Evolutionary conservation across 1,140 invertebrate species (phyloP).

Genomic region (Sitobion miscanthi): DNA sequence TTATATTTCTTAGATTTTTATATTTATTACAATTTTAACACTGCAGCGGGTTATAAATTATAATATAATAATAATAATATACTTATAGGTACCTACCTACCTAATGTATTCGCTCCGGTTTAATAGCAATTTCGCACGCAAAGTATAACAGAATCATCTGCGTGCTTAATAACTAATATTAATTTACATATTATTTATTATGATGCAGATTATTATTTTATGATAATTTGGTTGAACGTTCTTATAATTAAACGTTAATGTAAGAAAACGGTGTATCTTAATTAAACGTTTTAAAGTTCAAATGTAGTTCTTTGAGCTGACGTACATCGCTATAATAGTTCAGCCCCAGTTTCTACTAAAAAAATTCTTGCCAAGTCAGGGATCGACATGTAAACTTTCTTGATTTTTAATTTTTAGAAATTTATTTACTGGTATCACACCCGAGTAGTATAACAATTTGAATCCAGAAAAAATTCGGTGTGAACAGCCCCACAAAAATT

Average conservation of each 20-base stretch:
- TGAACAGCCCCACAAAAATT: no score
- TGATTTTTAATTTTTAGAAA: no score
- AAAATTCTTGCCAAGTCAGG: no score
- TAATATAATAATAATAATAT: background rate
- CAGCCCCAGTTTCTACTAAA: background rate
- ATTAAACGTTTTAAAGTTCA: background rate
- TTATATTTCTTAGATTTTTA: background rate
- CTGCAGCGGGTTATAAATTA: background rate
- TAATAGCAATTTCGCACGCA: background rate
- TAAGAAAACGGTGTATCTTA: background rate
- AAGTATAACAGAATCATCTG: constrained; percentile 11
- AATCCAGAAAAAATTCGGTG: no score
- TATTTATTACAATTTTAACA: constrained; percentile 8
- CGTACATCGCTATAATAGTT: background rate
- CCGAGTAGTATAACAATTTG: no score
- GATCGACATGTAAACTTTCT: no score
- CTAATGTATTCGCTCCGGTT: background rate
- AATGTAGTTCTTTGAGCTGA: background rate
- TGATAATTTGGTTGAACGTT: constrained; percentile 11
- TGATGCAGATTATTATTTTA: background rate
- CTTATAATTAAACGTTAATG: background rate
- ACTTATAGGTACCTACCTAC: background rate
- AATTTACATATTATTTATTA: constrained; percentile 16
- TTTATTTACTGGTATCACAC: no score
- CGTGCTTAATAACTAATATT: constrained; percentile 17